These are phyloP conservation scores for Porites lutea DNA, from an alignment of 64 coral and sea anemone species.

Conservation along the genomic window DNA sequence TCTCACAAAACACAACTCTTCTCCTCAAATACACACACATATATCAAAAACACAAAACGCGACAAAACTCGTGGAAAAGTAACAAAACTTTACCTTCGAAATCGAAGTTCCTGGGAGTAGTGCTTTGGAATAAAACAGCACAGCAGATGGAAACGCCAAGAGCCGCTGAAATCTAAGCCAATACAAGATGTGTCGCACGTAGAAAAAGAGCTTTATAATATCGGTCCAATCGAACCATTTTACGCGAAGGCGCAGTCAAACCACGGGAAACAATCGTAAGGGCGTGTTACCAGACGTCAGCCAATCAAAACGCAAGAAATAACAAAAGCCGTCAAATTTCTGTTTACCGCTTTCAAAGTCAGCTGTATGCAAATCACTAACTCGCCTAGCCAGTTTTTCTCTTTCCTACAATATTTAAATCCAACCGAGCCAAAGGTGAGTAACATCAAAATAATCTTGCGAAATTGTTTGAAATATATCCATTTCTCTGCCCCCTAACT, in stretches of 20 bases:
- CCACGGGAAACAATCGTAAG: neutral
- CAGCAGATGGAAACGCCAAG: neutral
- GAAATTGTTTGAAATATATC: neutral
- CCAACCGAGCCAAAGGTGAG: neutral
- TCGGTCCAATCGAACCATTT: neutral
- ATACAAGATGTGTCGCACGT: neutral
- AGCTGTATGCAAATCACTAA: slow-evolving; percentile 24
- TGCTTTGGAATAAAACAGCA: neutral
- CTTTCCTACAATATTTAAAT: neutral
- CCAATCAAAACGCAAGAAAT: slow-evolving; percentile 73
- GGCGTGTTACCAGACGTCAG: neutral
- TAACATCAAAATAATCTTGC: neutral
- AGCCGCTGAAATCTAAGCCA: neutral
- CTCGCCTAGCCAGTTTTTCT: neutral
- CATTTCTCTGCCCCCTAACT: neutral
- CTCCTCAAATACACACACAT: neutral
- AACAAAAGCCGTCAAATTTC: slow-evolving; percentile 71
- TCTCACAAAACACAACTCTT: neutral
- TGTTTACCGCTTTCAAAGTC: slow-evolving; percentile 54
- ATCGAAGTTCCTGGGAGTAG: neutral
- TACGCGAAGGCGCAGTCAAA: neutral
- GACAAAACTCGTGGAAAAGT: neutral
- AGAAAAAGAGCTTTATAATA: neutral
- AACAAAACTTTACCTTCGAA: slow-evolving; percentile 34
- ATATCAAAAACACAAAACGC: neutral